phyloP scores from a whole-genome alignment of 2,888 invertebrate species.

The Cheilosia vernalis region DNA sequence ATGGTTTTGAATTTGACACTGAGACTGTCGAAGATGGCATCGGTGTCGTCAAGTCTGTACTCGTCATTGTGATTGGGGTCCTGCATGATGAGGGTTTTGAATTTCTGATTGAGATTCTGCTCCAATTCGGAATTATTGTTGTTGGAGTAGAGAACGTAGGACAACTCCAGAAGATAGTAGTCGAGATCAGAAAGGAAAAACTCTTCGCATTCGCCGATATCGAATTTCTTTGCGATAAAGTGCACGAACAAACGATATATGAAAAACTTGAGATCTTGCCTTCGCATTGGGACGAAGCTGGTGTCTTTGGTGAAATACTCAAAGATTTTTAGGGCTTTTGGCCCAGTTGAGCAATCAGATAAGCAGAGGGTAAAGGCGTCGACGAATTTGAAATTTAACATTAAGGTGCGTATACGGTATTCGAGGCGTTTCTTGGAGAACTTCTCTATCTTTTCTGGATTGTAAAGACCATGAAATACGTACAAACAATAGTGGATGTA shows the following conservation, averaged over 20 bases:
- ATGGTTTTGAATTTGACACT: constrained; percentile 83
- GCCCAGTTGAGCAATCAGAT: constrained; percentile 79
- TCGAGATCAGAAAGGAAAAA: constrained; percentile 83
- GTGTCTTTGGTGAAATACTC: constrained; percentile 84
- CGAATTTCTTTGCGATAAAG: constrained; percentile 81
- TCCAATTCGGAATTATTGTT: constrained; percentile 82
- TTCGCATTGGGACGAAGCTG: constrained; percentile 82
- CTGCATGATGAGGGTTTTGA: constrained; percentile 80
- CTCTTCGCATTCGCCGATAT: constrained; percentile 81
- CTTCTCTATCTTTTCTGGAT: constrained; percentile 81
- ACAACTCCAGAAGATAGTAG: constrained; percentile 82
- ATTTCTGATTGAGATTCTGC: constrained; percentile 82
- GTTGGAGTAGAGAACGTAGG: constrained; percentile 83
- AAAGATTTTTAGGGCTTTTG: constrained; percentile 82
- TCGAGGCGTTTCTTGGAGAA: constrained; percentile 80
- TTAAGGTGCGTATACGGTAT: constrained; percentile 82
- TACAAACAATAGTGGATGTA: constrained; percentile 83
- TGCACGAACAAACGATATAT: constrained; percentile 82
- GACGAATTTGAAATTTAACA: constrained; percentile 83
- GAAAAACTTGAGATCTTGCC: constrained; percentile 82
- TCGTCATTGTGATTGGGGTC: constrained; percentile 77
- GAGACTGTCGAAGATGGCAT: constrained; percentile 82
- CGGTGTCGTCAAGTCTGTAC: constrained; percentile 81
- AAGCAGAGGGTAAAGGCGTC: constrained; percentile 82
- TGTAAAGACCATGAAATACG: constrained; percentile 83